Base-by-base conservation (phyloP, 2,888 invertebrate species). In the Diarsia brunnea region DNA sequence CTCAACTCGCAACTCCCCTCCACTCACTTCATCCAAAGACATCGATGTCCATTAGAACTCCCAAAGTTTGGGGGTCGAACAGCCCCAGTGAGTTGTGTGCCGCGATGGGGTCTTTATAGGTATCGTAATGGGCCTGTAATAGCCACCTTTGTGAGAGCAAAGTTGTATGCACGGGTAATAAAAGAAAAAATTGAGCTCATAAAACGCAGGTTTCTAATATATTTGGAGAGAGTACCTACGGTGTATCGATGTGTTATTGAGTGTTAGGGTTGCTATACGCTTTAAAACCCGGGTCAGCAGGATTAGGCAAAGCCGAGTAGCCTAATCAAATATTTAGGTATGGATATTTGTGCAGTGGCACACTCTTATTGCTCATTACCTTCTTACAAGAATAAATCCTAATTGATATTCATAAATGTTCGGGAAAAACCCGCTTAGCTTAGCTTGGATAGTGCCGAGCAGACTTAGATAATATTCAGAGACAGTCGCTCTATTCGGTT, bases 141-240 rank as follows among this genome's bases (percentile, higher is more conserved):
- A 65, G 66, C 77, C 63, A 58, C 73, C 79, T 84, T 84, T 75
- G 82, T 84, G 51, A 85, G 65, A 85, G 84, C 64, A 84, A 85
- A 84, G 85, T 84, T 84, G 70, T 72, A 75, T 73, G 73, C 70
- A 82, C 63, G 64, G 73, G 71, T 84, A 79, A 79, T 84, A 74
- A 71, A 80, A 65, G 73, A 69, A 75, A 71, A 79, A 76, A 76
- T 58, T 73, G 61, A 58, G 19, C n/a, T 79, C 66, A 79, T 85
- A 84, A 84, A 85, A 72, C 79, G 75, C 82, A 85, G 78, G 73
- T 43, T 63, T 66, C 68, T 43, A 43, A 76, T 65, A 73, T 69
- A 74, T 83, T 83, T 63, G 8, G 47, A n/a, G 55, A 64, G 68
- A 68, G 66, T 67, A 47, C 68, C 19, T 16, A 27, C 58, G 31